Evolutionary conservation across 2,888 invertebrate species (phyloP), one percentile per base, ranked within the genome.

Genomic region (Mythimna lalbum): DNA sequence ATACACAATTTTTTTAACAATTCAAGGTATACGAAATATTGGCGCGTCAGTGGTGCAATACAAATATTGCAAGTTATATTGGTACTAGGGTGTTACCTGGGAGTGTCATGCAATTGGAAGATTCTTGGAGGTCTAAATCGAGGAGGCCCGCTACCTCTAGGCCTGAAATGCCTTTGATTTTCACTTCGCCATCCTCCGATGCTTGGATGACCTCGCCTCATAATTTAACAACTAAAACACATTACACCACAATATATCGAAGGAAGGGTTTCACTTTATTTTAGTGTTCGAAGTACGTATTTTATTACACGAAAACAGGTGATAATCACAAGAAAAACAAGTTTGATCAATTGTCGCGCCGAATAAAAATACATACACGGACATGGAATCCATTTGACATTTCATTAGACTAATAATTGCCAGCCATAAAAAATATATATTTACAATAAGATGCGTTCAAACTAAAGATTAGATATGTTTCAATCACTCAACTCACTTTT

Each of bases 131-230:
- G 88, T 81, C 94, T 91, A 83, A 89, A 95, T 81, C 91, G 91
- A 14, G 90, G 90, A 68, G 89, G 85, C 47, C 91, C 92, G 69
- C 90, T 90, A 79, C 87, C 88, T 88, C 95, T 91, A 71, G 95
- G 92, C 82, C 94, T 93, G 79, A 92, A 95, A 89, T 93, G 90
- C 85, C 94, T 92, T 49, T 89, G 91, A 90, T 92, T 92, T 84
- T 95, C 95, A 88, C 87, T 92, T 87, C 95, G 91, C 96, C 96
- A 95, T 87, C 93, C 93, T 80, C 94, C 92, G 82, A 90, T 89
- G 84, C 92, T 90, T 83, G 91, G 85, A 87, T 95, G 95, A 95
- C 95, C 95, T 94, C 96, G 95, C 85, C 95, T 92, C 96, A 96
- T 96, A 85, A 86, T 93, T 88, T 76, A 80, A 89, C 80, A 80